Conservation (phyloP, 2,113 vertebrate genomes). For the Perccottus glenii region DNA sequence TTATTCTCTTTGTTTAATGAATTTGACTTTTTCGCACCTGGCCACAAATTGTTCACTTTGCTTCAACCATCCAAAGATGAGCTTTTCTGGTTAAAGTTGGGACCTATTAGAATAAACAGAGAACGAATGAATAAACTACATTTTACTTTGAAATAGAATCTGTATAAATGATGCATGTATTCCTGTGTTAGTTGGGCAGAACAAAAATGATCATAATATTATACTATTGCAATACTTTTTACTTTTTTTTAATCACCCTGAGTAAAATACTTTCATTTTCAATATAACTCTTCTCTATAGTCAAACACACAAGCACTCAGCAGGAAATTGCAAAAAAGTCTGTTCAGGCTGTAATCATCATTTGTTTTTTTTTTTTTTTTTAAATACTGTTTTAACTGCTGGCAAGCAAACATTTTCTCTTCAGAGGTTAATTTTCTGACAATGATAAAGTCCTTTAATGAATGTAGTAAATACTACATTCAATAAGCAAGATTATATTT, state of each 20-base stretch:
- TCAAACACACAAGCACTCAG: conserved; percentile 3
- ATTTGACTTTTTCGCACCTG: no score
- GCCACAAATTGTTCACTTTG: no score
- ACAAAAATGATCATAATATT: no score
- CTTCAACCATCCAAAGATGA: no score
- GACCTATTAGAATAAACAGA: no score
- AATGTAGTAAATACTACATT: conserved; percentile 28
- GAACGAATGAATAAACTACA: no score
- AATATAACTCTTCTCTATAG: neutral
- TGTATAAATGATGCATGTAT: no score
- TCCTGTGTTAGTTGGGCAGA: no score
- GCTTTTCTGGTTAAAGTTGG: no score
- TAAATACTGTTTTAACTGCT: neutral
- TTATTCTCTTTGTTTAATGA: no score
- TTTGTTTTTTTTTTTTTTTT: neutral
- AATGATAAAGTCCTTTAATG: conserved; percentile 17
- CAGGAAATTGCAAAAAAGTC: neutral
- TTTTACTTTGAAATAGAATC: no score
- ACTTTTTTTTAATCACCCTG: conserved; percentile 4
- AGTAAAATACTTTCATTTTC: neutral
- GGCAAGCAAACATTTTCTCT: neutral
- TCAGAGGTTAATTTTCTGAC: conserved; percentile 12
- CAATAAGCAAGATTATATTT: conserved; percentile 17
- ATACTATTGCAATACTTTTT: neutral
- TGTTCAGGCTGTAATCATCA: conserved; percentile 1